phyloP scores from a whole-genome alignment of 35 echinoderm and acorn worm genomes.

The Lytechinus variegatus region DNA sequence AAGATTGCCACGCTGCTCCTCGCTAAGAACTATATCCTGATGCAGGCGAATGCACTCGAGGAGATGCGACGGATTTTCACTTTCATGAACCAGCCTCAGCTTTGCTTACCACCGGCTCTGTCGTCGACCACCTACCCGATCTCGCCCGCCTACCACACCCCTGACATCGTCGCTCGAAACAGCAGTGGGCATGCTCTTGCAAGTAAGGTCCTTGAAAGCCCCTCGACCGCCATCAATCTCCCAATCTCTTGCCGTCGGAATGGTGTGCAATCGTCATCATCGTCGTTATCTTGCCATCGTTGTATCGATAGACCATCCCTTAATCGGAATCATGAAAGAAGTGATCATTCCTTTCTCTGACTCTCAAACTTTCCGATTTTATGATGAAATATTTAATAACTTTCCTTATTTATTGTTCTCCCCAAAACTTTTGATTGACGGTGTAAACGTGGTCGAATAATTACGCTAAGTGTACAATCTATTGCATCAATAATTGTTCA shows the following conservation, averaged over 20 bases:
- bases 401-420: no score
- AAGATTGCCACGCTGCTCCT: slow-evolving; percentile 97
- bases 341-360: slow-evolving; percentile 7
- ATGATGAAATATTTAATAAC: no score
- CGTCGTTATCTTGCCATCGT: slow-evolving; percentile 26
- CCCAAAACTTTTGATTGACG: no score
- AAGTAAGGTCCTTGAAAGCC: background rate
- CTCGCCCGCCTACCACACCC: background rate
- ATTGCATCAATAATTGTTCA: no score
- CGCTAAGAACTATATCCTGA: slow-evolving; percentile 96
- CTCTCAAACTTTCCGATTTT: background rate
- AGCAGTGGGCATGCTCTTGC: background rate
- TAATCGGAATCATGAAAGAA: background rate
- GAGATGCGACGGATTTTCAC: slow-evolving; percentile 78
- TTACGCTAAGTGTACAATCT: no score
- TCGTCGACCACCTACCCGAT: slow-evolving; percentile 37
- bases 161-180: background rate
- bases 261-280: background rate
- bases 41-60: slow-evolving; percentile 87
- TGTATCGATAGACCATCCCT: slow-evolving; percentile 25
- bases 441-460: no score
- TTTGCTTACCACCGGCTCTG: slow-evolving; percentile 41
- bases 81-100: slow-evolving; percentile 66
- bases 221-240: background rate
- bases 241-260: slow-evolving; percentile 21